Percentiles rank a stretch among this genome's conserved stretches.
Evolutionary conservation across 1,140 invertebrate species (phyloP).

Genomic region (Euglossa dilemma): DNA sequence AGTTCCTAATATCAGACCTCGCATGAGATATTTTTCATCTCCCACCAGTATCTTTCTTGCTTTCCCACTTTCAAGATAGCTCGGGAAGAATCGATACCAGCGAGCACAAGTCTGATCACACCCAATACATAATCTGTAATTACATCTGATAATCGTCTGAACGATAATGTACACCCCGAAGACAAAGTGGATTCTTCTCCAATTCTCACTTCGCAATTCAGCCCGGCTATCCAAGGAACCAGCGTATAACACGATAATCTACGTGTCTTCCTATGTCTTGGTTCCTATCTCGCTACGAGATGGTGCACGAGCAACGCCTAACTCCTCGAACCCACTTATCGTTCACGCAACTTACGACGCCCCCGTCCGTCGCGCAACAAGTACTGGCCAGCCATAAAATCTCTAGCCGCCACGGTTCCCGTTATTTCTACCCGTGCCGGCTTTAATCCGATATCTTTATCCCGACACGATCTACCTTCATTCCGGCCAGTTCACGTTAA

Average conservation of each 20-base stretch:
- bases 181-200: neutral
- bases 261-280: neutral
- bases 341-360: conserved; percentile 18
- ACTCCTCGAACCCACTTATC: conserved; percentile 21
- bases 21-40: no score
- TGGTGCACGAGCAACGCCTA: neutral
- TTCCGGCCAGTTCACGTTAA: neutral
- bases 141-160: neutral
- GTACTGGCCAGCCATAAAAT: conserved; percentile 5
- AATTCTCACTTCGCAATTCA: neutral
- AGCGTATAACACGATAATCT: neutral
- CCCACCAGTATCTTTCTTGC: no score
- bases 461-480: conserved; percentile 16
- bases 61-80: no score
- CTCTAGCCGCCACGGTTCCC: neutral
- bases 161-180: neutral
- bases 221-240: neutral
- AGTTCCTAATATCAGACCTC: no score
- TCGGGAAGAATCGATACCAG: no score
- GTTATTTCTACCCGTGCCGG: neutral
- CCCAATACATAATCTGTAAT: no score
- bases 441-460: conserved; percentile 33
- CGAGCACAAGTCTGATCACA: no score
- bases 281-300: neutral
- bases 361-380: conserved; percentile 10